Evolutionary conservation across 1,140 invertebrate species (phyloP).

Genomic region (Bacillus rossius): DNA sequence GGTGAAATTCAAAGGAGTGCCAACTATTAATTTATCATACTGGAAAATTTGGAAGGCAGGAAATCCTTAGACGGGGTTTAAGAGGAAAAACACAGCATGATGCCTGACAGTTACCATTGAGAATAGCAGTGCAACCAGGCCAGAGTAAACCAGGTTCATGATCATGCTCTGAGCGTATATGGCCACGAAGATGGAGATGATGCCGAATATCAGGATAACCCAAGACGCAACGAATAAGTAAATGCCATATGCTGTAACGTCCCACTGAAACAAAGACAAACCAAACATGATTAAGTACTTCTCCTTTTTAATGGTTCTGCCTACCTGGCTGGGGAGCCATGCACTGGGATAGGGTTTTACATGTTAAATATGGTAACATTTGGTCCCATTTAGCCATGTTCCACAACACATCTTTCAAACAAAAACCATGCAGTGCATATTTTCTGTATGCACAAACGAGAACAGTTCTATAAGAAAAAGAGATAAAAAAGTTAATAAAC

Average conservation of each 20-base stretch:
- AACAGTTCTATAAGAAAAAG: too few species aligned
- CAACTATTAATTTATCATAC: too few species aligned
- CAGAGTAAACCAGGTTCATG: conserved; percentile 42
- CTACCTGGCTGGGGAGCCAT: neutral
- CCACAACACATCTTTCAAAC: too few species aligned
- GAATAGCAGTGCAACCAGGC: conserved; percentile 46
- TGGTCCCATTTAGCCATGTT: too few species aligned
- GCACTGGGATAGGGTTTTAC: too few species aligned
- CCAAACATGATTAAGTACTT: conserved; percentile 10
- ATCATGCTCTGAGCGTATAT: conserved; percentile 33
- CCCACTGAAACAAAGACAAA: conserved; percentile 49
- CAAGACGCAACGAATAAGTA: conserved; percentile 45
- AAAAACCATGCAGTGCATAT: too few species aligned
- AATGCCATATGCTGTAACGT: conserved; percentile 51
- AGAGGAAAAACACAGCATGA: neutral
- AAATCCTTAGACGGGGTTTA: too few species aligned
- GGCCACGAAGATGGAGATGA: conserved; percentile 39
- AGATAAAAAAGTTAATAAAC: too few species aligned
- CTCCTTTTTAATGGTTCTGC: neutral
- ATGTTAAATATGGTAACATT: too few species aligned
- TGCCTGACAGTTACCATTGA: conserved; percentile 38
- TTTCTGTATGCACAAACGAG: too few species aligned
- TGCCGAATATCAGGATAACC: conserved; percentile 47
- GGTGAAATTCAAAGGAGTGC: too few species aligned
- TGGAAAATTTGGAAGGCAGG: too few species aligned